Evolutionary conservation across 2,113 vertebrate species (phyloP), one percentile per base, ranked within the genome.

Genomic region (Melozone crissalis): DNA sequence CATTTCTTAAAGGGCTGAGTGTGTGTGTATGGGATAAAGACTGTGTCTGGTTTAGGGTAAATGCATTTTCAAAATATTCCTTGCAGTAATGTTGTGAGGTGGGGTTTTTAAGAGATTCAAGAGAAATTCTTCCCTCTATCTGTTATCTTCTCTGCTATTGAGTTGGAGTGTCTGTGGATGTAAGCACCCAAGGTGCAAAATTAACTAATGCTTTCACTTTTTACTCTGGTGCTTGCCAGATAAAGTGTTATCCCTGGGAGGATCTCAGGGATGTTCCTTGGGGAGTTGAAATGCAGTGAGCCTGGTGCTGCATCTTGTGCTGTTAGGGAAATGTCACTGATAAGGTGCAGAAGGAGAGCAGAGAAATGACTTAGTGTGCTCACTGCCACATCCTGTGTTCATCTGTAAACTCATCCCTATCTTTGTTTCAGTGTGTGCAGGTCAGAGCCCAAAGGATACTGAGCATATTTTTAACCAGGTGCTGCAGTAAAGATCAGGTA

Each of bases 281-380:
- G 95, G 94, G 94, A 96, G 96, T 96, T 97, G 98, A 97, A 94
- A 94, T 57, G 89, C 86, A 71, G 94, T 10, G 55, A 93, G 96
- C 88, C 96, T 92, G 89, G 95, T 92, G 97, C 98, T 96, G 97
- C 95, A 87, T 97, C 95, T 94, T 96, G 69, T 90, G 96, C 97
- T 97, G 95, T 93, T 96, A 94, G 91, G 95, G 91, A 97, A 97
- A 97, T 97, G 95, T 97, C 95, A 96, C 94, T 97, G 98, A 98
- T 98, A 98, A 97, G 92, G 87, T 96, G 96, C 97, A 96, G 97
- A 95, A 97, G 95, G 77, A 92, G 93, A 95, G 81, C 89, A 85
- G 77, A 84, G 94, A 98, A 97, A 94, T 96, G 94, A 92, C 93
- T 97, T 95, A 81, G 91, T 96, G 90, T 72, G 44, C 86, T 97